Evolutionary conservation across 1,140 invertebrate genomes (phyloP), one percentile per base, ranked within the genome.

Genomic region (Temnothorax curvispinosus): DNA sequence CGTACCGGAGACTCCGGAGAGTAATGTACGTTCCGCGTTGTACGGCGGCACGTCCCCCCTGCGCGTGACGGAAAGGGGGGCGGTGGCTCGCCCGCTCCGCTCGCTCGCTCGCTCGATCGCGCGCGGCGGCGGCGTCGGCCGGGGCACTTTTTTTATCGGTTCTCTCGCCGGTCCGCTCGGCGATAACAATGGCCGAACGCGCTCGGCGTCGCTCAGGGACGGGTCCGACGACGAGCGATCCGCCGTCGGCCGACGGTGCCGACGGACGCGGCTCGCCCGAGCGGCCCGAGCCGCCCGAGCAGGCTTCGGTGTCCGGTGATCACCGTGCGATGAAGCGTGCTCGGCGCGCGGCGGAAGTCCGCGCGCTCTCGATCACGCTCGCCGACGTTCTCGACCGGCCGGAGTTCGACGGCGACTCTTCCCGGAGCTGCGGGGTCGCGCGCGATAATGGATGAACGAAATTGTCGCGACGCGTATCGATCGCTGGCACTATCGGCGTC

Each of bases 1-100:
- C 69, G 80, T 89, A 84, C 84, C 89, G 85, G 90, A 92, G 74
- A 54, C 27, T 27, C 27, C 27, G 27, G 27, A 27, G 21, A 21
- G 74, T 41, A 21, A 78, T 21, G 56, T 44, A 54, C 41, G n/a
- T 47, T 74, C 54, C 35, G 27, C 82, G 64, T 84, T 82, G 18
- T 35, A 69, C 64, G 41, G 41, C 65, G 41, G 41, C 78, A 7
- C 6, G 65, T 90, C 81, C 38, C 87, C 87, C 76, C 62, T 91
- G 80, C 58, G 86, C 76, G 88, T 89, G 87, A 87, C 72, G 50
- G 60, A 91, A 69, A 91, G 89, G 91, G 92, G 93, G 94, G 94
- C 93, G 94, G 93, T 94, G 93, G 93, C 94, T 93, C 91, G 88
- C 80, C 78, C 71, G 58, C 90, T 90, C 85, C 84, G 69, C 81